Base-by-base conservation (phyloP, 2,113 vertebrate species). In the Hyperopisus bebe region DNA sequence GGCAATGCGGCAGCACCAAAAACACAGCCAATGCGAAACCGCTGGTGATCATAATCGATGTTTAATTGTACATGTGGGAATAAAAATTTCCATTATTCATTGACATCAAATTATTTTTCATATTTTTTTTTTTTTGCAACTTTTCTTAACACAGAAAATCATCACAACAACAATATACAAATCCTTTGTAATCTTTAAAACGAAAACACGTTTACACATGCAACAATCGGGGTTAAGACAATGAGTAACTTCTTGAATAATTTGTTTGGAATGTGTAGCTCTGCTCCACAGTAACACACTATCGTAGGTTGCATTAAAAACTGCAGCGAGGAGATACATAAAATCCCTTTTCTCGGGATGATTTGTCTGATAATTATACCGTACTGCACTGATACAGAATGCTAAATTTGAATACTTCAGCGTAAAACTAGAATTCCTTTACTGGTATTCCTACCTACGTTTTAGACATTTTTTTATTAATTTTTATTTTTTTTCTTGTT, bases 91-190 rank as follows among this genome's bases (percentile, higher is more conserved):
- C 90, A 89, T 91, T 80, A 31, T 92, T 94, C 83, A 90, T 93
- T 91, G 92, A 93, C 77, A 95, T 94, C 91, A 95, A 95, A 91
- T 90, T 46, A 93, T 90, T 92, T 93, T 87, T 92, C 80, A 90
- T 93, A 93, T 94, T 91, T 95, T 93, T 58, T 95, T 93, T 58
- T 53, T 94, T 94, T 95, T 94, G 93, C 90, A 89, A 96, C 93
- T 96, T 93, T 95, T 97, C 94, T 95, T 93, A 96, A 97, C 97
- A 98, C 95, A 96, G 95, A 97, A 97, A 98, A 97, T 94, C 96
- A 97, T 94, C 96, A 98, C 97, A 95, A 96, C 96, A 96, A 98
- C 97, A 96, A 97, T 97, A 97, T 96, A 97, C 96, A 98, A 95
- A 96, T 96, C 95, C 94, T 96, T 96, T 95, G 93, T 97, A 95